These are phyloP conservation scores for Molothrus ater DNA, from an alignment of 2,797 vertebrate species.

Conservation along the genomic window DNA sequence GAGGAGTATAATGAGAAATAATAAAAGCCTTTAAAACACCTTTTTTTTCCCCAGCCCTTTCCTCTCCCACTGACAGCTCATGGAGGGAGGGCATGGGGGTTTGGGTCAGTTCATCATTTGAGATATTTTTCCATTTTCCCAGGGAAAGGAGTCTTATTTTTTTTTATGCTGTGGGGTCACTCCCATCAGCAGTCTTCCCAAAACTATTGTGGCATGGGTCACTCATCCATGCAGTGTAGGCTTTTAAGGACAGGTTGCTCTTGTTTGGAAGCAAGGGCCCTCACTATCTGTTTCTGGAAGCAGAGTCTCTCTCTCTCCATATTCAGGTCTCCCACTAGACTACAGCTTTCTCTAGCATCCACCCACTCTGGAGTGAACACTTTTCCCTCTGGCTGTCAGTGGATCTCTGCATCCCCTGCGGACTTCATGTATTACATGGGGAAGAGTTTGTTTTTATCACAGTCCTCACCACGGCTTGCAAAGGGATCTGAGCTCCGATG, in stretches of 20 bases:
- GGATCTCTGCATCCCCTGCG: accelerated
- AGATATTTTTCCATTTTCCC: neutral
- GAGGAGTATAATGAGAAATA: neutral
- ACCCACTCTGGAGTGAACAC: neutral
- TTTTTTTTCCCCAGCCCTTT: neutral
- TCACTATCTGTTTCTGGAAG: neutral
- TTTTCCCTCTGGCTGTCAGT: accelerated
- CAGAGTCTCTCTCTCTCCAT: neutral
- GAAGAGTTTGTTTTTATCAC: neutral
- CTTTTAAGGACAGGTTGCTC: neutral
- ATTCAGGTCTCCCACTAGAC: neutral
- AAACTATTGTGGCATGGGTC: neutral
- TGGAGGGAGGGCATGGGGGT: neutral
- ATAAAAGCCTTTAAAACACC: neutral
- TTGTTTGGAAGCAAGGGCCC: neutral
- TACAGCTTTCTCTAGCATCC: neutral
- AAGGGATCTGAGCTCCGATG: accelerated
- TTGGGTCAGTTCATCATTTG: neutral
- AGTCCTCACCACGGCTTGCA: neutral
- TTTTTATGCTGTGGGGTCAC: too few species aligned
- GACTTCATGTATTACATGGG: neutral
- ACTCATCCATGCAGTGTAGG: accelerated
- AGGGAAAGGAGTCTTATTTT: neutral
- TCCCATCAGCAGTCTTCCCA: neutral
- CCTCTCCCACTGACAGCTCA: neutral